Evolutionary conservation across 2,888 invertebrate genomes (phyloP), one percentile per base, ranked within the genome.

Genomic region (Ferrisia virgata): DNA sequence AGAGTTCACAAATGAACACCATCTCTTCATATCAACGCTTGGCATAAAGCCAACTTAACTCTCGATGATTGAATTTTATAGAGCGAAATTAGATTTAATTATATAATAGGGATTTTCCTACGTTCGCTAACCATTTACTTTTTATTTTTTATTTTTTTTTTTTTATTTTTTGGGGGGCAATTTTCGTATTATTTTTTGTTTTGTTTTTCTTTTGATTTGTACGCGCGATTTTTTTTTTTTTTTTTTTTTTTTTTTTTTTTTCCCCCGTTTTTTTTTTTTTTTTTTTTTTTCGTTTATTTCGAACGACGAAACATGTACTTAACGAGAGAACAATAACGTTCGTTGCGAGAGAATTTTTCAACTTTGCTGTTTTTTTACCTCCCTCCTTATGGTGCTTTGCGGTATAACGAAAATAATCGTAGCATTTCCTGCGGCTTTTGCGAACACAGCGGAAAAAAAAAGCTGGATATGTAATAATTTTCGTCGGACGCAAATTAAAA

Each of bases 31-130:
- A 76, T 76, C 64, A 64, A 76, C 72, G 72, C 64, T 64, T 64
- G 72, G 72, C 72, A 36, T n/a, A 76, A 76, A 76, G 72, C 72
- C 72, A 76, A 76, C 72, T 36, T 36, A 76, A 36, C 36, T 76
- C 72, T 76, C 72, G 72, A 76, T 76, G 72, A 76, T 36, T 76
- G 72, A 76, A 76, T 76, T 76, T 76, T 36, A 76, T 36, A 33
- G 72, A 76, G 28, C 36, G 36, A 76, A 76, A 76, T 76, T 76
- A 76, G 72, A 76, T 76, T 76, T 76, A 76, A 76, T 76, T 76
- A 76, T 36, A 33, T 76, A 76, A 36, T 76, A 36, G 31, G 36
- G 9, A 18, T n/a, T 18, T 76, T 76, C 36, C 36, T 18, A n/a
- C 72, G 18, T 76, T 36, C 22, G 22, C 72, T 18, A 76, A 76